Base-by-base conservation (phyloP, 2,113 vertebrate species). In the Pavo muticus region DNA sequence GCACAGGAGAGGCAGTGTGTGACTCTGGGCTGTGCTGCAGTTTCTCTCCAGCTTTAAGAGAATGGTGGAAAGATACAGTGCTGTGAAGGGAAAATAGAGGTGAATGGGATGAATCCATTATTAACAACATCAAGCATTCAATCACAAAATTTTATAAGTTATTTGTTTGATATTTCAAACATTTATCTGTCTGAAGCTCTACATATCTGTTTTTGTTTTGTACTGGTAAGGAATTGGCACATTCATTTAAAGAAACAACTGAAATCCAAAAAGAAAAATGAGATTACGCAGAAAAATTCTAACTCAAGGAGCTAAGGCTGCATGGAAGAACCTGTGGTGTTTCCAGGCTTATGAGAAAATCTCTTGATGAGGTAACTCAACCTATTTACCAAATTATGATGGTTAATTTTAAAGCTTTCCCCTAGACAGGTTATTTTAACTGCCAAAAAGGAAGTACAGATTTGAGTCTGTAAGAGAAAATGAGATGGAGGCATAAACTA, bases 381-480 rank as follows among this genome's bases (percentile, higher is more conserved):
- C 76, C 40, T 56, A 37, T 52, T 68, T 59, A 72, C 76, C 72
- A 83, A 87, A 50, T 50, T 59, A 18, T 65, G 72, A 70, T 44
- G 72, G 71, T 71, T 52, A 77, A 76, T 59, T 72, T 67, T 64
- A 82, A 40, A 70, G 77, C 84, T 76, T 82, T 91, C 54, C 71
- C 59, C 74, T 52, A 50, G 76, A 87, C 48, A 71, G 37, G n/a
- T 48, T 84, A 50, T 92, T 93, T 96, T 88, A 95, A 68, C 50
- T 82, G 47, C 24, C 27, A 54, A 45, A 52, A 91, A 70, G 59
- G 75, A 86, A 69, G 7, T 35, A n/a, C 11, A 69, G 40, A 27
- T 93, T 59, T 59, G 75, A 74, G 40, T 40, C 27, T 45, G 24
- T 67, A 42, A 75, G 9, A 52, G 73, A 54, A 93, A 75, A n/a